Base-by-base conservation (phyloP, 2,797 vertebrate genomes). In the Centropyge bicolor region DNA sequence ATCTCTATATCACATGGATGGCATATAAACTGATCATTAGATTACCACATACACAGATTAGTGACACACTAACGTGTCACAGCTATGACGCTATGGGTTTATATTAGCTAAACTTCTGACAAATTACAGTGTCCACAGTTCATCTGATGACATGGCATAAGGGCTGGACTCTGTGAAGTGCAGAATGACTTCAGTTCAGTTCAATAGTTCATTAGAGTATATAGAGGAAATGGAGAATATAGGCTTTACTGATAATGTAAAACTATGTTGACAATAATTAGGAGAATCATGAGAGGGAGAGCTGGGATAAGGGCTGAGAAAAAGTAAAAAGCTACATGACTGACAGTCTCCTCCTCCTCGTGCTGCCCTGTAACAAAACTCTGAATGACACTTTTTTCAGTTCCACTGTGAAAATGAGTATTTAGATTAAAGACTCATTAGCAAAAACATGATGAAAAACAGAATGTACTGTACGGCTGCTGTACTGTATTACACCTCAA, bases 21-120 rank as follows among this genome's bases (percentile, higher is more conserved):
- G 54, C 45, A 86, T 89, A 68, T 86, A 86, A 86, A 88, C 82
- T 88, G 72, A 88, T 90, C 80, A 91, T 91, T 88, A 90, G 88
- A 94, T 92, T 87, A 91, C 9, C 74, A 68, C 81, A 87, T 76
- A 75, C 82, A 77, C 63, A 87, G 89, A 87, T 93, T 87, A 92
- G 81, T 67, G 31, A 84, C 60, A 69, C 49, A 84, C 49, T 56
- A 83, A 82, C 56, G 89, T 83, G 86, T 73, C 45, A 17, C 60
- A 71, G 40, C 20, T 62, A 24, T 56, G 14, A 78, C 43, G 49
- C 49, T 40, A 8, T 35, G 11, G 36, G 43, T 74, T 62, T 35
- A 31, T 45, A 43, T 46, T 56, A 54, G 36, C n/a, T 68, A 52
- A 24, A 65, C 54, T 43, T 43, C 7, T 3, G 59, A 69, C 74